Evolutionary conservation across 2,113 vertebrate species (phyloP).

Genomic region (Rhodinocichla rosea): DNA sequence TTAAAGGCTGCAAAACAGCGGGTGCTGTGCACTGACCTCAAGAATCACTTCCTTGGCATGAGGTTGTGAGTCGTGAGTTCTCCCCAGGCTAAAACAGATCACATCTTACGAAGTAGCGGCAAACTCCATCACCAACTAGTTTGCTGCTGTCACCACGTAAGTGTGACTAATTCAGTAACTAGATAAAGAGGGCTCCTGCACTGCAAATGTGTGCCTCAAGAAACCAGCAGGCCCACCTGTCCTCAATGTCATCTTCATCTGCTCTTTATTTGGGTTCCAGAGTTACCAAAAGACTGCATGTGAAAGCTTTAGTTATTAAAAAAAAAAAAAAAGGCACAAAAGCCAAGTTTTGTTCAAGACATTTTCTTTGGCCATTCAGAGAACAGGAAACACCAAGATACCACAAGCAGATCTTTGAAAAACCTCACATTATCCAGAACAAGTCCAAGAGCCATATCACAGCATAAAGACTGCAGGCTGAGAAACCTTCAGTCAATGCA

Average conservation of each 20-base stretch:
- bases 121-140: not conserved
- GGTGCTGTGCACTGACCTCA: not conserved
- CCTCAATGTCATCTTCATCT: not conserved
- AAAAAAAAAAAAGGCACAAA: not conserved
- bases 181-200: not conserved
- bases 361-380: not conserved
- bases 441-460: not conserved
- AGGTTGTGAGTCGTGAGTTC: not conserved
- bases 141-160: not conserved
- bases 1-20: not conserved
- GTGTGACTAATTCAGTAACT: not conserved
- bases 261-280: not conserved
- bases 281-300: not conserved
- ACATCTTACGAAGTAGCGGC: not conserved
- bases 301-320: not conserved
- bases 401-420: not conserved
- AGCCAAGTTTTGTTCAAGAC: not conserved
- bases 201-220: not conserved
- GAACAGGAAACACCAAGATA: not conserved
- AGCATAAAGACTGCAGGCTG: not conserved
- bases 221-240: rapidly evolving
- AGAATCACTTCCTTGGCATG: not conserved
- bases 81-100: not conserved
- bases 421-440: not conserved
- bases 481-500: not conserved